Percentiles rank a stretch among this genome's conserved stretches.
Conservation (phyloP, 2,888 invertebrate genomes). For the Apoda limacodes region DNA sequence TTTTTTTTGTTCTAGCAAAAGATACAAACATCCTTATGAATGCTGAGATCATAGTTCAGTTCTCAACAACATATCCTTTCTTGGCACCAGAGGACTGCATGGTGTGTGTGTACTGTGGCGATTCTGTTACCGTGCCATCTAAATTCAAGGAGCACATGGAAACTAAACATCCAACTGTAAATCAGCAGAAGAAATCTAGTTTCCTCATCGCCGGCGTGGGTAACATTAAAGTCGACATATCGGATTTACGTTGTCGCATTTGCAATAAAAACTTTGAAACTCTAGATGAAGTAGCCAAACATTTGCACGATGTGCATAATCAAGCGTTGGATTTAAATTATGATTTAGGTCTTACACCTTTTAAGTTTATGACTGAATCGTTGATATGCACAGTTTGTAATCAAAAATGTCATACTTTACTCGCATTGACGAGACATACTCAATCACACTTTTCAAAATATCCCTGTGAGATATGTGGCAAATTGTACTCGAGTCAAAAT, state of each 20-base stretch:
- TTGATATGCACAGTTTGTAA: conserved; percentile 37
- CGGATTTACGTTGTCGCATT: conserved; percentile 35
- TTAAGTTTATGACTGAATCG: conserved; percentile 29
- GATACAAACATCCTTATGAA: conserved; percentile 50
- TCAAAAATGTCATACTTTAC: conserved; percentile 28
- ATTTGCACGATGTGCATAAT: conserved; percentile 28
- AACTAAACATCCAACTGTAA: conserved; percentile 29
- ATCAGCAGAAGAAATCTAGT: conserved; percentile 34
- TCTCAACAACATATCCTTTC: conserved; percentile 47
- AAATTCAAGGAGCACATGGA: conserved; percentile 39
- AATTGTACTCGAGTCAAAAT: conserved; percentile 32
- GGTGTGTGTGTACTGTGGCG: conserved; percentile 46
- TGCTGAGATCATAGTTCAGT: conserved; percentile 41
- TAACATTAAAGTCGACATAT: conserved; percentile 46
- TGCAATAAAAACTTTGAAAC: conserved; percentile 28
- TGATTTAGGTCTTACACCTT: conserved; percentile 40
- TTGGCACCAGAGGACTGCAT: conserved; percentile 38
- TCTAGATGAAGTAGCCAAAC: conserved; percentile 25
- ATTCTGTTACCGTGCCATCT: conserved; percentile 31
- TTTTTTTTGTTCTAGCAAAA: conserved; percentile 66
- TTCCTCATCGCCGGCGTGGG: conserved; percentile 47
- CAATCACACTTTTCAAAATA: too few relatives aligned
- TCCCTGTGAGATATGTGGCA: too few relatives aligned
- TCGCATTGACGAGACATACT: conserved; percentile 38
- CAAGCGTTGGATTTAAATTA: conserved; percentile 27